Base-by-base conservation (phyloP, 2,113 vertebrate species). In the Prunella himalayana region DNA sequence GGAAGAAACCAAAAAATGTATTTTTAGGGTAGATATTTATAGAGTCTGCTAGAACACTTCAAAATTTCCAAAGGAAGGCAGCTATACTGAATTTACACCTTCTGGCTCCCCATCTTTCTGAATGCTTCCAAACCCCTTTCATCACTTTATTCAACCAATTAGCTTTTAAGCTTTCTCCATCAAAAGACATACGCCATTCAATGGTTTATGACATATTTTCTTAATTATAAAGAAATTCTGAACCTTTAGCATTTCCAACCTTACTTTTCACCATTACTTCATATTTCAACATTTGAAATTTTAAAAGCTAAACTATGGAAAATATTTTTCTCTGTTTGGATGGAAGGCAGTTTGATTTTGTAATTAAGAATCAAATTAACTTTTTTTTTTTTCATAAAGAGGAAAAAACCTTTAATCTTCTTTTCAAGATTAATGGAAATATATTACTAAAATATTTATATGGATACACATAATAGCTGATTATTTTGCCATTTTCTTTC, bases 1-100 rank as follows among this genome's bases (percentile, higher is more conserved):
- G 98, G 79, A 97, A 96, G 77, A 96, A 88, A 95, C 54, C 35
- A 15, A 76, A 96, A 80, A 61, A 37, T 12, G 1, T 75, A 81
- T 64, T 92, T 86, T 89, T 90, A 91, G 54, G 15, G 42, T 79
- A 66, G 27, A 3, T 70, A 92, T 93, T 94, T 92, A 71, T 39
- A 88, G 70, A 79, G 69, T 41, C 39, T 72, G 11, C 57, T 27
- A 72, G 35, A 92, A 82, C 39, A 81, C 33, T 50, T 42, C 8
- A 69, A 31, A 78, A 82, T 57, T 65, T 82, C 41, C 30, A n/a
- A 90, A 49, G 14, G 13, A 18, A 60, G 8, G 24, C 23, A 92
- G 41, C 45, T 53, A 57, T 11, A 50, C 5, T 44, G 45, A 51
- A 56, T 66, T 39, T 31, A 65, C 2, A 1, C 30, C 64, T 86